Evolutionary conservation across 2,113 vertebrate species (phyloP).

Genomic region (Origma solitaria): DNA sequence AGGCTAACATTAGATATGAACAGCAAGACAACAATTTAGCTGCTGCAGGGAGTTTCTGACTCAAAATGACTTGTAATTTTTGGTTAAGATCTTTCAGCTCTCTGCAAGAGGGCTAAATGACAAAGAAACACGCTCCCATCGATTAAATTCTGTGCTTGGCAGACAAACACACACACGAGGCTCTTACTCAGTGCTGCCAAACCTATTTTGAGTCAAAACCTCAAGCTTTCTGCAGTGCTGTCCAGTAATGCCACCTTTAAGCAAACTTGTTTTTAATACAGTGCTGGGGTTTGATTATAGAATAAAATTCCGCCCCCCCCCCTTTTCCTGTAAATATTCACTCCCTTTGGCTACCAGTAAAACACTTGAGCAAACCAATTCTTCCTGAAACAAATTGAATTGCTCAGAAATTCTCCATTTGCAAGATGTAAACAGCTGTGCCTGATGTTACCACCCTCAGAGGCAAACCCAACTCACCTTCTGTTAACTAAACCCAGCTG

Average conservation of each 20-base stretch:
- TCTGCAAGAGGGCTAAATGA: slow-evolving; percentile 9
- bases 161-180: slow-evolving; percentile 31
- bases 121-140: neutral
- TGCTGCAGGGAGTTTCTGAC: neutral
- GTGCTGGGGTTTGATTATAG: neutral
- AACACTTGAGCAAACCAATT: neutral
- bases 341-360: neutral
- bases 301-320: neutral
- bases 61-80: neutral
- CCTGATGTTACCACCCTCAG: neutral
- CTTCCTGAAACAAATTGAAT: neutral
- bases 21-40: neutral
- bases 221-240: neutral
- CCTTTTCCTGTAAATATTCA: neutral
- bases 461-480: neutral
- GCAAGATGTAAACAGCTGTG: neutral
- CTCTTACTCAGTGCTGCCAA: neutral
- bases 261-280: neutral
- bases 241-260: neutral
- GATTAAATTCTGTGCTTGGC: neutral
- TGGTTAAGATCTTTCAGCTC: slow-evolving; percentile 31
- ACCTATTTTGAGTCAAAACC: neutral
- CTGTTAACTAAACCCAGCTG: neutral
- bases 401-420: neutral
- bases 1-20: neutral